phyloP scores from a whole-genome alignment of 2,888 invertebrate genomes.

The Kryphioiulus occultus region DNA sequence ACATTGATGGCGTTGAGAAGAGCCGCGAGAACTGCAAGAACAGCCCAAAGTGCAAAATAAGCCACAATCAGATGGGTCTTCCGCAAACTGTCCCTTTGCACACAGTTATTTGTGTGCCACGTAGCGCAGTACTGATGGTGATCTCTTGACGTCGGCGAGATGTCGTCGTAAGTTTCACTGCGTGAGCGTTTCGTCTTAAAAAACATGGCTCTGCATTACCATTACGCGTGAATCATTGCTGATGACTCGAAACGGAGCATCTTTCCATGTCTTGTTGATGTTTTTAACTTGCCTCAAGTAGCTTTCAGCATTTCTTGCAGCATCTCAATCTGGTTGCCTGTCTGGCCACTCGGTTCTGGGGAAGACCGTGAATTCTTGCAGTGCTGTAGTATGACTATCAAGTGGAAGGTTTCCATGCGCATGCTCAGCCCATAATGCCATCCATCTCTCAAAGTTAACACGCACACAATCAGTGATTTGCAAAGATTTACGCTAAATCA shows the following conservation, averaged over 20 bases:
- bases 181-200: constrained; percentile 16
- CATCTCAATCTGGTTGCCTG: neutral
- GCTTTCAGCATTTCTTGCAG: neutral
- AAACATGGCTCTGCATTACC: neutral
- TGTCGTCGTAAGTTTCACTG: neutral
- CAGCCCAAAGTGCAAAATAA: constrained; percentile 52
- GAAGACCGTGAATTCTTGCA: neutral
- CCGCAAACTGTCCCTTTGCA: constrained; percentile 21
- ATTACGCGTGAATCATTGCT: neutral
- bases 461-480: neutral
- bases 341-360: neutral
- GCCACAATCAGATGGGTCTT: constrained; percentile 43
- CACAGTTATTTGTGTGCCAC: neutral
- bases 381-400: neutral
- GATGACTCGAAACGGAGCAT: neutral
- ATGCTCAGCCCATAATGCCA: neutral
- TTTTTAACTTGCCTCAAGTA: neutral
- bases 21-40: constrained; percentile 48
- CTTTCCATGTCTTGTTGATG: neutral
- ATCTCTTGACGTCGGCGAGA: neutral
- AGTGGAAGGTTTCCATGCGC: neutral
- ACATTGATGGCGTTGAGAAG: constrained; percentile 53
- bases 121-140: constrained; percentile 28
- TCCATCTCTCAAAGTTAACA: neutral
- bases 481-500: neutral